phyloP scores from a whole-genome alignment of 2,797 vertebrate genomes.

The Arrhamphus sclerolepis region DNA sequence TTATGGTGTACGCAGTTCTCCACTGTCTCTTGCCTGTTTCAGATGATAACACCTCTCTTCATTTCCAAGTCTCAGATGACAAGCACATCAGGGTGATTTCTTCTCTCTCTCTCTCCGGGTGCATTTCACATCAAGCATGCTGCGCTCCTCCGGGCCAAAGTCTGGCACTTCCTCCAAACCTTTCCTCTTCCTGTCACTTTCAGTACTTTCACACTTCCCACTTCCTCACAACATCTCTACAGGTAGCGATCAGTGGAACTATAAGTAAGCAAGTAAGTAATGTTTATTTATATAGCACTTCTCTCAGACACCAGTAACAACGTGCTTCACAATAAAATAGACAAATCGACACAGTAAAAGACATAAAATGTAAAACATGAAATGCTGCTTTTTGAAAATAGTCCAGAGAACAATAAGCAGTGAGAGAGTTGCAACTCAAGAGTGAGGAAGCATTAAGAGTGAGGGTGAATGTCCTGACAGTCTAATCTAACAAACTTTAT shows the following conservation, averaged over 20 bases:
- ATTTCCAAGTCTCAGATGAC: background rate
- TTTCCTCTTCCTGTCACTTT: conserved; percentile 11
- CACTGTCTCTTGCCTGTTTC: background rate
- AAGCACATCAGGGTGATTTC: background rate
- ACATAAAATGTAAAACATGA: too few species aligned
- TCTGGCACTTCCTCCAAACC: conserved; percentile 11
- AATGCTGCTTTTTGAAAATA: too few species aligned
- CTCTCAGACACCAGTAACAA: too few species aligned
- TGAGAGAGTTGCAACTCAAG: too few species aligned
- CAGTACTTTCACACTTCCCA: conserved; percentile 10
- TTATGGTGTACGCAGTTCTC: background rate
- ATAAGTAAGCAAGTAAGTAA: too few species aligned
- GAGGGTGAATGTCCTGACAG: too few species aligned
- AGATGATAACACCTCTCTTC: conserved; percentile 1
- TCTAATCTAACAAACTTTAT: too few species aligned
- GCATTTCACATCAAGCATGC: background rate
- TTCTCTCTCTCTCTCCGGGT: background rate
- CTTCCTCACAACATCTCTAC: conserved; percentile 2
- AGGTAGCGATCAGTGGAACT: background rate
- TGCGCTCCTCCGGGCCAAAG: conserved; percentile 4
- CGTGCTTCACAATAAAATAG: too few species aligned
- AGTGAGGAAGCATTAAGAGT: too few species aligned
- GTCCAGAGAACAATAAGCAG: too few species aligned
- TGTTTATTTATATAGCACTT: too few species aligned
- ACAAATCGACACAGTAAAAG: too few species aligned